These are phyloP conservation scores for Orthosia gracilis DNA, from an alignment of 2,888 invertebrate genomes.

Conservation along the genomic window DNA sequence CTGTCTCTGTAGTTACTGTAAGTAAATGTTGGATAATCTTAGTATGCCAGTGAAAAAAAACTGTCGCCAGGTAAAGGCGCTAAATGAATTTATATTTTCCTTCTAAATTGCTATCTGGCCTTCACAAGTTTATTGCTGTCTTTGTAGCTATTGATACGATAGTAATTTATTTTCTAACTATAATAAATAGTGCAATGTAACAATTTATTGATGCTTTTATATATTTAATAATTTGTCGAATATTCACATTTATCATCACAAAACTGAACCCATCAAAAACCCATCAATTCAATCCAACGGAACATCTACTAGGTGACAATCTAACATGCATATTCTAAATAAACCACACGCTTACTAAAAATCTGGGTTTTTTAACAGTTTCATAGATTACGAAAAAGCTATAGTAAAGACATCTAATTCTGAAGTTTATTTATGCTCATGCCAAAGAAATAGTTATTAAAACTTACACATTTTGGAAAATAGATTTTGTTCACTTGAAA, in stretches of 20 bases:
- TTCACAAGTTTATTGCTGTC: slow-evolving; percentile 26
- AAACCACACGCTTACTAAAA: no score
- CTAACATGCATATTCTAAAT: no score
- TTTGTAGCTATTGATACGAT: slow-evolving; percentile 12
- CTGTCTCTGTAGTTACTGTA: slow-evolving; percentile 79
- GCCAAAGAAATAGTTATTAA: background rate
- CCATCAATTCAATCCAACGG: no score
- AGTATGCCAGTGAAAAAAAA: slow-evolving; percentile 5
- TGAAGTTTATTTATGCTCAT: background rate
- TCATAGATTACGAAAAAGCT: no score
- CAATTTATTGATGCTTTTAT: no score
- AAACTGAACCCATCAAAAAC: no score
- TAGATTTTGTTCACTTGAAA: slow-evolving; percentile 52
- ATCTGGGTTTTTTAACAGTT: no score
- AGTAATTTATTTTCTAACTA: background rate
- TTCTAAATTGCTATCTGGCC: slow-evolving; percentile 20
- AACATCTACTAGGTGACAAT: no score
- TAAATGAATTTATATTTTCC: slow-evolving; percentile 15
- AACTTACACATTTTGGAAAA: slow-evolving; percentile 54
- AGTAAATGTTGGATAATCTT: slow-evolving; percentile 25
- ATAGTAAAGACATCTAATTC: background rate
- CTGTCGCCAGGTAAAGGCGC: background rate
- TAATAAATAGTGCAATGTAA: background rate
- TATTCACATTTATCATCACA: no score
- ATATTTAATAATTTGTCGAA: background rate